Percentiles rank a stretch among this genome's conserved stretches.
Evolutionary conservation across 2,113 vertebrate genomes (phyloP).

Genomic region (Rhabdomys dilectus): DNA sequence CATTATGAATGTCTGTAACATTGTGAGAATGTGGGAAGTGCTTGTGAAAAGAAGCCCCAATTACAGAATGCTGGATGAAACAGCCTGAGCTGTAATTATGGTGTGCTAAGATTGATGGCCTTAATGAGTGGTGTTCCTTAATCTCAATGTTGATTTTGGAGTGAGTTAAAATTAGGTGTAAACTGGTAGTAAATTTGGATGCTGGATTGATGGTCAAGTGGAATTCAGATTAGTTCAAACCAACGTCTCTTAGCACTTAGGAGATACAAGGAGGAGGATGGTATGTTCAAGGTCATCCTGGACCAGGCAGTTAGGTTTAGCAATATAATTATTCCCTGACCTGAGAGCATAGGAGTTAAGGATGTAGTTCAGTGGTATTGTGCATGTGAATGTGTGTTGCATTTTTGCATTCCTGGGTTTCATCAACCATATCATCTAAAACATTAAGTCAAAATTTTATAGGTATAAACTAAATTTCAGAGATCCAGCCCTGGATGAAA

Average conservation of each 20-base stretch:
- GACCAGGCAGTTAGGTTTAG: not conserved
- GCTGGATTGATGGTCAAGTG: not conserved
- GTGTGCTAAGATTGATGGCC: conserved; percentile 58
- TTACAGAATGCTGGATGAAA: conserved; percentile 60
- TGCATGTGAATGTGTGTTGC: not conserved
- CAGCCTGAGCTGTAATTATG: conserved; percentile 63
- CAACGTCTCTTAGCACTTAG: not conserved
- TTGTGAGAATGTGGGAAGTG: conserved; percentile 47
- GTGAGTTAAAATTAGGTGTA: conserved; percentile 67
- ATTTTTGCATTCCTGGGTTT: not conserved
- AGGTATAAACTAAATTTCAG: not conserved
- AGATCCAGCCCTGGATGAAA: not conserved
- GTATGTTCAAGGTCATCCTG: not conserved
- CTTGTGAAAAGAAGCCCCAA: conserved; percentile 52
- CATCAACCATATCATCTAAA: not conserved
- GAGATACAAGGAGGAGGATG: not conserved
- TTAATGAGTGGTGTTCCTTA: conserved; percentile 70
- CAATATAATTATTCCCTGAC: not conserved
- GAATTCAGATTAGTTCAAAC: conserved; percentile 57
- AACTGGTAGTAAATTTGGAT: conserved; percentile 66
- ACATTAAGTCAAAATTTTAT: not conserved
- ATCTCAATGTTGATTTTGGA: conserved; percentile 75
- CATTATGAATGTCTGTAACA: conserved; percentile 50
- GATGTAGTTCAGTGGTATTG: not conserved
- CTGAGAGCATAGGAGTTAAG: not conserved